Conservation (phyloP, 2,797 vertebrate species). For the Galaxias olidus region DNA sequence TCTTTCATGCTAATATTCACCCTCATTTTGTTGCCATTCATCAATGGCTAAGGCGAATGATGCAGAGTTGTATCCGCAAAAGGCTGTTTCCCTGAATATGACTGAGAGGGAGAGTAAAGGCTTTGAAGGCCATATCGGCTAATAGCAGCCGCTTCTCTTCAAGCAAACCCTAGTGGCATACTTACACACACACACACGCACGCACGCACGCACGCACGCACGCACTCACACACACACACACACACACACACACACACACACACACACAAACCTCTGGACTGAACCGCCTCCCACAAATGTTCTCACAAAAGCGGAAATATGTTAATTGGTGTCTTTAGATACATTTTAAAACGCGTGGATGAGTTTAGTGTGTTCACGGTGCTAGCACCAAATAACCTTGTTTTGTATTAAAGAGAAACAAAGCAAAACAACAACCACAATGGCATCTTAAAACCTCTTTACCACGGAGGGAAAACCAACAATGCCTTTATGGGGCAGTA, state of each 20-base stretch:
- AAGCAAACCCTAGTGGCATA: background rate
- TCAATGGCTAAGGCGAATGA: constrained; percentile 10
- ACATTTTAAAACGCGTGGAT: no score
- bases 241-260: constrained; percentile 6
- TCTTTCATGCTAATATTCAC: constrained; percentile 45
- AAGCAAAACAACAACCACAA: background rate
- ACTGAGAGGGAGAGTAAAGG: background rate
- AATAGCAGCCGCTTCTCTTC: constrained; percentile 3
- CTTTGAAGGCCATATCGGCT: constrained; percentile 5
- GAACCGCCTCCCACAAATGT: no score
- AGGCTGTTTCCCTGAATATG: background rate
- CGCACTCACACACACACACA: constrained; percentile 4
- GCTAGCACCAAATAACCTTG: no score
- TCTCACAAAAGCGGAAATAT: no score
- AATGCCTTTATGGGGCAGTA: constrained; percentile 40
- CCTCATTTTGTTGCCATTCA: constrained; percentile 35
- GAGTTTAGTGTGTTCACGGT: no score
- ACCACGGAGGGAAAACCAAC: constrained; percentile 15
- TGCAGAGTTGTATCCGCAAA: background rate
- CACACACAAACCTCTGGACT: no score
- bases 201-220: background rate
- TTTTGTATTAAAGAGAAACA: no score
- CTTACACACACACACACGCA: background rate
- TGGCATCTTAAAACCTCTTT: background rate
- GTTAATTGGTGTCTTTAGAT: no score